Evolutionary conservation across 37 sponge, comb jelly and placozoan genomes (phyloP).

Genomic region (Chondrilla cf. caribensis): DNA sequence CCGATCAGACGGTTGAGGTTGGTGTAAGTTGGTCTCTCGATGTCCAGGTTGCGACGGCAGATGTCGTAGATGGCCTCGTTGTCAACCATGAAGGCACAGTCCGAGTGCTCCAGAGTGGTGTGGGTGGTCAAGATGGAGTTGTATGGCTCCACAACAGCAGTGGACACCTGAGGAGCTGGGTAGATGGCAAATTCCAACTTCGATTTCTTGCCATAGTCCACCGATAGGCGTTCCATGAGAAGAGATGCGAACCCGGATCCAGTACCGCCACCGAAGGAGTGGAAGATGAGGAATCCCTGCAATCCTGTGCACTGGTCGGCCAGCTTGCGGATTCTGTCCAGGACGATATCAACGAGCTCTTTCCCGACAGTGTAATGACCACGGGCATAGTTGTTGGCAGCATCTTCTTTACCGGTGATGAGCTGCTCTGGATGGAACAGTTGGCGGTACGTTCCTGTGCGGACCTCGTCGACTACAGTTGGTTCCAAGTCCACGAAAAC

Average conservation of each 20-base stretch:
- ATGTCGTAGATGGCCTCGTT: slow-evolving; percentile 98
- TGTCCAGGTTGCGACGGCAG: slow-evolving; percentile 91
- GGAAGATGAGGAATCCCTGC: slow-evolving; percentile 83
- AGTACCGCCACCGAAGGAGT: slow-evolving; percentile 97
- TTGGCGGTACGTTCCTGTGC: slow-evolving; percentile 81
- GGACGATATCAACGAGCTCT: slow-evolving; percentile 61
- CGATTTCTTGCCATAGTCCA: slow-evolving; percentile 97
- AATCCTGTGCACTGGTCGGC: slow-evolving; percentile 84
- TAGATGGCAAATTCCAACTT: slow-evolving; percentile 97
- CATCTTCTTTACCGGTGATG: slow-evolving; percentile 88
- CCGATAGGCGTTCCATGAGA: slow-evolving; percentile 91
- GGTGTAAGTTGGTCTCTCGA: slow-evolving; percentile 78
- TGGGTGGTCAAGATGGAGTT: slow-evolving; percentile 98
- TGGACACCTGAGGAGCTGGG: slow-evolving; percentile 95
- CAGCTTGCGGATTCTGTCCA: slow-evolving; percentile 78
- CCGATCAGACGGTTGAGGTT: slow-evolving; percentile 78
- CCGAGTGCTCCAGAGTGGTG: slow-evolving; percentile 97
- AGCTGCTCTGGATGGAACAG: slow-evolving; percentile 92
- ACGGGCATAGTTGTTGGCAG: slow-evolving; percentile 93
- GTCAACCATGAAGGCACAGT: slow-evolving; percentile 99
- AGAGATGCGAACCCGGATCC: slow-evolving; percentile 97
- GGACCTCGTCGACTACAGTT: slow-evolving; percentile 94
- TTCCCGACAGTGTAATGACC: slow-evolving; percentile 89
- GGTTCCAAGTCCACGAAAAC: slow-evolving; percentile 96
- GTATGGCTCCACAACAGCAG: slow-evolving; percentile 98